A percentile compares a stretch with the other conserved stretches of the same genome.
Conservation (phyloP, 53 echinoderm and acorn worm species). For the Hippasteria phrygiana region DNA sequence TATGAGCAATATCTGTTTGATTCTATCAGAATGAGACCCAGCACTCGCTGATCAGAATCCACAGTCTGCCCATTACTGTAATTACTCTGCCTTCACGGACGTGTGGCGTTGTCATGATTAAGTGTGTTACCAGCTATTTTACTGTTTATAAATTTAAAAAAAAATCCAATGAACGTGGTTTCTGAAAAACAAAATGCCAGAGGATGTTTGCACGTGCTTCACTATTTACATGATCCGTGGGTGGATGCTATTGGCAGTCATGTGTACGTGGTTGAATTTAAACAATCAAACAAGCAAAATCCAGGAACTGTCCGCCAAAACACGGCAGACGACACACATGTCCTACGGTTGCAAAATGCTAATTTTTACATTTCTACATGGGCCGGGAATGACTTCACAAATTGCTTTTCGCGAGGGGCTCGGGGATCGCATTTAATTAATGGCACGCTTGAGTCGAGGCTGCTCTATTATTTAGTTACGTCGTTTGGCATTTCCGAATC, state of each 20-base stretch:
- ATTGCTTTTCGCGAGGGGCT: background rate
- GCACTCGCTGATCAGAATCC: background rate
- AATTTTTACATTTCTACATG: constrained; percentile 16
- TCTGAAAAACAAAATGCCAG: background rate
- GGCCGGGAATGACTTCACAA: background rate
- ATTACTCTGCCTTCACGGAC: background rate
- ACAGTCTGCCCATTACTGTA: background rate
- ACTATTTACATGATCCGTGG: background rate
- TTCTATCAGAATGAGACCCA: background rate
- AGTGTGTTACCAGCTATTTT: background rate
- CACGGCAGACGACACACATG: constrained; percentile 27
- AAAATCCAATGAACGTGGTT: background rate
- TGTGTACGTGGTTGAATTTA: background rate
- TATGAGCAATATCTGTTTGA: background rate
- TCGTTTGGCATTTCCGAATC: constrained; percentile 1
- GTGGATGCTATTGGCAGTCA: background rate
- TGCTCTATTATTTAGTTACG: constrained; percentile 4
- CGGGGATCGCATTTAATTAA: constrained; percentile 32
- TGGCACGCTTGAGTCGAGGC: constrained; percentile 1
- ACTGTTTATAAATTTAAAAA: no score
- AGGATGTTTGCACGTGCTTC: no score
- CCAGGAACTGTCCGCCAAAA: background rate
- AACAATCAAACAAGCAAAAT: background rate
- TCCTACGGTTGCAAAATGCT: constrained; percentile 21
- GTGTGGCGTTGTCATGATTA: background rate